These are phyloP conservation scores for Myripristis jacobus DNA, from an alignment of 2,797 vertebrate species.

Conservation along the genomic window DNA sequence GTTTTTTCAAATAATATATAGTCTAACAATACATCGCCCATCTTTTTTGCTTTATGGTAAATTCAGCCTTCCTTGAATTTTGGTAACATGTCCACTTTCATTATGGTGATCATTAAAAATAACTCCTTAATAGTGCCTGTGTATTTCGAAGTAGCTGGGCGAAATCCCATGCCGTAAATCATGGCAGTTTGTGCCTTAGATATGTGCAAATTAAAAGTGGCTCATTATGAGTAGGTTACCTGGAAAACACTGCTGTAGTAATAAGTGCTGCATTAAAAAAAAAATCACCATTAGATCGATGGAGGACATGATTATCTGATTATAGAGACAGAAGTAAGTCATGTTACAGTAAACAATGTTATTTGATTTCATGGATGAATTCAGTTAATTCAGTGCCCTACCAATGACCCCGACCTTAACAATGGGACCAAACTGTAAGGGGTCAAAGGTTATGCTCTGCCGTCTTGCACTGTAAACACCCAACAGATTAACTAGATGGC, in stretches of 20 bases:
- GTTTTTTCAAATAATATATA: slow-evolving; percentile 32
- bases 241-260: slow-evolving; percentile 4
- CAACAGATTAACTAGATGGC: slow-evolving; percentile 21
- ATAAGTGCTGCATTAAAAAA: slow-evolving; percentile 13
- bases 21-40: background rate
- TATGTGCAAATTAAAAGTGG: slow-evolving; percentile 9
- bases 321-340: slow-evolving; percentile 18
- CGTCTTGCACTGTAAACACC: slow-evolving; percentile 30
- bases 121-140: background rate
- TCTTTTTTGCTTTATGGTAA: slow-evolving; percentile 20
- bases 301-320: slow-evolving; percentile 3
- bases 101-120: background rate
- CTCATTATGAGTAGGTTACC: slow-evolving; percentile 8
- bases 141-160: slow-evolving; percentile 11
- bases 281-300: background rate
- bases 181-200: slow-evolving; percentile 44
- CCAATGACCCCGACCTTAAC: slow-evolving; percentile 56
- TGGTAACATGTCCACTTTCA: slow-evolving; percentile 16
- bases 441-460: slow-evolving; percentile 55
- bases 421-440: slow-evolving; percentile 80
- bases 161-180: slow-evolving; percentile 15
- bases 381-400: slow-evolving; percentile 19
- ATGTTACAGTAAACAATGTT: slow-evolving; percentile 21
- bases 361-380: background rate
- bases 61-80: slow-evolving; percentile 13